Percentiles rank a stretch among this genome's conserved stretches.
Evolutionary conservation across 2,113 vertebrate species (phyloP).

Genomic region (Phaetusa simplex): DNA sequence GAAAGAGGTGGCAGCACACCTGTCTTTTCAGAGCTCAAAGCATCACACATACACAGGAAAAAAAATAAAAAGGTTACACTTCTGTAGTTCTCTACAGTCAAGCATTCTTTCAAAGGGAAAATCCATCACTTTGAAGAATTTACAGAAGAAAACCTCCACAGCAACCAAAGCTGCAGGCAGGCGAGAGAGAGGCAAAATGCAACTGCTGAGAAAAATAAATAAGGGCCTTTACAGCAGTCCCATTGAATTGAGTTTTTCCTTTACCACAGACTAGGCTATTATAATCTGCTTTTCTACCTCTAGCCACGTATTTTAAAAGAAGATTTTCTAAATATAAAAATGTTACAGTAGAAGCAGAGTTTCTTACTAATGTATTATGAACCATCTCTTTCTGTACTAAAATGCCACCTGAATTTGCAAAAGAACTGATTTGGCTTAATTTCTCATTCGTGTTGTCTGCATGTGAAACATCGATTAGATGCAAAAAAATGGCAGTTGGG

Average conservation of each 20-base stretch:
- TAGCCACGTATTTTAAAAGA: neutral
- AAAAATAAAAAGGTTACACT: neutral
- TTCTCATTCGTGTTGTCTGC: neutral
- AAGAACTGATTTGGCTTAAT: neutral
- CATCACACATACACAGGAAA: neutral
- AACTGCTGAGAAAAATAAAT: constrained; percentile 56
- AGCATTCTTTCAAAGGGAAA: constrained; percentile 55
- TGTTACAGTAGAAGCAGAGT: neutral
- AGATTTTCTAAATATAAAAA: neutral
- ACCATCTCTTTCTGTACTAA: neutral
- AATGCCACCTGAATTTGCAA: neutral
- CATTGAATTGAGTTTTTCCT: neutral
- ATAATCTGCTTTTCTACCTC: constrained; percentile 23
- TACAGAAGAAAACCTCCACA: constrained; percentile 31
- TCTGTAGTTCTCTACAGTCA: constrained; percentile 6
- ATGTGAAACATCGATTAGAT: accelerated
- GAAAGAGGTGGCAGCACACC: neutral
- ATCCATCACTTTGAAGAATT: constrained; percentile 64
- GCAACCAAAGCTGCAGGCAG: constrained; percentile 30
- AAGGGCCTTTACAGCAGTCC: constrained; percentile 18
- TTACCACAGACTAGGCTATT: constrained; percentile 4
- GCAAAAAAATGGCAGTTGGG: accelerated
- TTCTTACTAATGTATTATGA: neutral
- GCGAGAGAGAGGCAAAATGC: neutral
- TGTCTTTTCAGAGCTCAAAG: constrained; percentile 18